A percentile compares a stretch with the other conserved stretches of the same genome.
Evolutionary conservation across 2,888 invertebrate species (phyloP).

Genomic region (Calliopum simillimum): DNA sequence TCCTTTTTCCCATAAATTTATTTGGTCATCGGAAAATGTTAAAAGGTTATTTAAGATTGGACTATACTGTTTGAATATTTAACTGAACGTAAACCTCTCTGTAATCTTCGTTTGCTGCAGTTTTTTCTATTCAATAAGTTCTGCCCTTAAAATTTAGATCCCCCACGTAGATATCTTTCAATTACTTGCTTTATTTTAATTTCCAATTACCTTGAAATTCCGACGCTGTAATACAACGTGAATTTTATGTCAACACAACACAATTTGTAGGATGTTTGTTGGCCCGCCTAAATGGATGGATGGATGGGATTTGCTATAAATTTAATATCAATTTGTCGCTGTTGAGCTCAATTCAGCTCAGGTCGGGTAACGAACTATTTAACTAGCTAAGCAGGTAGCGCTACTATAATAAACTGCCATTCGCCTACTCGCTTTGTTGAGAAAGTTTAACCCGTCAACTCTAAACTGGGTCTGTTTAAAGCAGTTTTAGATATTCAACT

Average conservation of each 20-base stretch:
- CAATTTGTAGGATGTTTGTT: conserved; percentile 10
- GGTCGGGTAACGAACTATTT: background rate
- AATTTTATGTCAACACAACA: conserved; percentile 26
- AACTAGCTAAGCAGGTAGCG: background rate
- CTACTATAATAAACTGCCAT: no score
- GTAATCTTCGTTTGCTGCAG: no score
- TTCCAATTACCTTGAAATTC: conserved; percentile 8
- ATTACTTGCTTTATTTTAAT: conserved; percentile 5
- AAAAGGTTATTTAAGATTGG: no score
- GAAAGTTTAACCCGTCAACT: no score
- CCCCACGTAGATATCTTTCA: background rate
- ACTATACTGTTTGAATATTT: no score
- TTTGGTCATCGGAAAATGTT: no score
- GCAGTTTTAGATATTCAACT: no score
- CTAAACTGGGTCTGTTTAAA: no score
- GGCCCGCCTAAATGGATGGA: conserved; percentile 13
- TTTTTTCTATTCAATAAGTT: no score
- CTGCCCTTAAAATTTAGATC: background rate
- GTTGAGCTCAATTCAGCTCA: background rate
- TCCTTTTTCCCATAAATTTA: no score
- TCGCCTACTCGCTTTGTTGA: no score
- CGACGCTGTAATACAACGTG: background rate
- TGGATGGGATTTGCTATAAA: conserved; percentile 28
- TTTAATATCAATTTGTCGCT: conserved; percentile 28
- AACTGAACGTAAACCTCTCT: no score